Conservation (phyloP, 2,888 invertebrate species). For the Chouioia cunea region DNA sequence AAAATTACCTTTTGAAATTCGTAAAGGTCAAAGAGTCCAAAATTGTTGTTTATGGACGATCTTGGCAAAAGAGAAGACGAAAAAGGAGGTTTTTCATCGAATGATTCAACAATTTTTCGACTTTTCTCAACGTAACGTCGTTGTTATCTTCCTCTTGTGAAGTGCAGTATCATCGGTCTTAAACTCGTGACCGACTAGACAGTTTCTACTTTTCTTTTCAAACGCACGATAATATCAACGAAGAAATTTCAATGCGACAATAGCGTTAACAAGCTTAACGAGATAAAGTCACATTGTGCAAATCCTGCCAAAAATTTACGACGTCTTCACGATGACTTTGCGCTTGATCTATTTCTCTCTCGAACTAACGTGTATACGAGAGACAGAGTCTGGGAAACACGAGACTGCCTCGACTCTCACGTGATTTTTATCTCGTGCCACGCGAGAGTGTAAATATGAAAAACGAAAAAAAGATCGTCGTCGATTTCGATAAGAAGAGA, state of each 20-base stretch:
- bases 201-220: no score
- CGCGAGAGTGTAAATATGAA: conserved; percentile 13
- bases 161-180: not conserved
- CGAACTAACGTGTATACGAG: not conserved
- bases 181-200: no score
- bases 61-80: no score
- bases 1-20: not conserved
- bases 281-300: conserved; percentile 10
- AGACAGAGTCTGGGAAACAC: conserved; percentile 24
- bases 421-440: conserved; percentile 36
- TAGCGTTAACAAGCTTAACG: no score
- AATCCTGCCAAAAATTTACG: conserved; percentile 3
- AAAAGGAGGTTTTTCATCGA: no score
- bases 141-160: no score
- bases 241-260: no score
- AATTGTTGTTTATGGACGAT: no score
- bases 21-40: conserved; percentile 12
- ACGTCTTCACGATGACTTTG: no score
- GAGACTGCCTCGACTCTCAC: conserved; percentile 29
- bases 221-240: no score
- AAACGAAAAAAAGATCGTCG: not conserved
- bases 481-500: no score
- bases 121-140: not conserved
- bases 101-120: not conserved
- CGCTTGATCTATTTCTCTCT: no score